These are phyloP conservation scores for Bellardia bayeri DNA, from an alignment of 2,888 invertebrate species.

Conservation along the genomic window DNA sequence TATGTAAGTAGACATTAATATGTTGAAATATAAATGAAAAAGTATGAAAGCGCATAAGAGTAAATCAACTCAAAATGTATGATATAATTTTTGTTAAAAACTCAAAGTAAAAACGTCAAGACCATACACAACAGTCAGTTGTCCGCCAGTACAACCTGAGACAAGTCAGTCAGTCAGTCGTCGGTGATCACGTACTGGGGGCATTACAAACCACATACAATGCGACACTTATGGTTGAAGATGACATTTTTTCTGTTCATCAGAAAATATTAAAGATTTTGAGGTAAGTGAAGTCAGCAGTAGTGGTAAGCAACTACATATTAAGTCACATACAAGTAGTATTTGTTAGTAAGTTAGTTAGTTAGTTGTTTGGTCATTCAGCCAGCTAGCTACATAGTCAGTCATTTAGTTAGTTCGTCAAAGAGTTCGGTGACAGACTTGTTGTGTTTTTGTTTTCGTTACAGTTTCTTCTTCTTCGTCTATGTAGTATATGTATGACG, in stretches of 20 bases:
- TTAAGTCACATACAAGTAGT: conserved; percentile 37
- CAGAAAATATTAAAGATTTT: conserved; percentile 63
- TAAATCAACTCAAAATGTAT: conserved; percentile 77
- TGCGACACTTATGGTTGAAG: conserved; percentile 76
- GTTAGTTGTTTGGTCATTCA: conserved; percentile 34
- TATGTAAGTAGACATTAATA: conserved; percentile 14
- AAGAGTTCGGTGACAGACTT: conserved; percentile 35
- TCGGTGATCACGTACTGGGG: conserved; percentile 77
- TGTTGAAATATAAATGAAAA: conserved; percentile 64
- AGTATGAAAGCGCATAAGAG: conserved; percentile 71
- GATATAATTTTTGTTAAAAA: conserved; percentile 79
- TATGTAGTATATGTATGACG: conserved; percentile 33
- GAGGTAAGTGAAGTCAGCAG: conserved; percentile 14
- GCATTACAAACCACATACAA: conserved; percentile 78
- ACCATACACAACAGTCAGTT: conserved; percentile 49
- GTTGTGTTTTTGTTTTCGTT: conserved; percentile 22
- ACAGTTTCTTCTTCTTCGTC: background rate
- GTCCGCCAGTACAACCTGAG: conserved; percentile 45
- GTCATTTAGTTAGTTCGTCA: conserved; percentile 60
- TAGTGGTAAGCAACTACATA: background rate
- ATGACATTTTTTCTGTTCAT: conserved; percentile 65
- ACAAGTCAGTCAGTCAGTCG: conserved; percentile 60
- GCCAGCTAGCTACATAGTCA: conserved; percentile 25
- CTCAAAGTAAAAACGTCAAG: conserved; percentile 62
- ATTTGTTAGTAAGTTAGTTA: conserved; percentile 20